Evolutionary conservation across 1,140 invertebrate genomes (phyloP), one percentile per base, ranked within the genome.

Genomic region (Odontomachus brunneus): DNA sequence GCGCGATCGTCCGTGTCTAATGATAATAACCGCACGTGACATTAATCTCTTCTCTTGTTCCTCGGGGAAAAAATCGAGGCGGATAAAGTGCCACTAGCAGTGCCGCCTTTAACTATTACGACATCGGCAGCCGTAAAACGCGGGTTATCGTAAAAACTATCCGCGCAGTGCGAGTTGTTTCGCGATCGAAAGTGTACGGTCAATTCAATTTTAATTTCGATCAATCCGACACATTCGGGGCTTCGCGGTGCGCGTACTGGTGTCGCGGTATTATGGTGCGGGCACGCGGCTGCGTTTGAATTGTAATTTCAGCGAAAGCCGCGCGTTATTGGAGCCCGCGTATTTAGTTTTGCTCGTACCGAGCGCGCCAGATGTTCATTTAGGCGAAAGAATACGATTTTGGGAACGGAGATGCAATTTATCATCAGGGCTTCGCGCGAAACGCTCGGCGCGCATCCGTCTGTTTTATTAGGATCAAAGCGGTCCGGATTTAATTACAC

Each of bases 241-340:
- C 38, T 44, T 44, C 38, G 4, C 9, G 9, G 38, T 11, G 38
- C 38, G 9, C 38, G 9, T 5, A 33, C 29, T 33, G 2, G 29
- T 33, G 29, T 33, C 29, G 29, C n/a, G n/a, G n/a, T n/a, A n/a
- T n/a, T n/a, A n/a, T n/a, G n/a, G n/a, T n/a, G n/a, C n/a, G n/a
- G n/a, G n/a, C n/a, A n/a, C n/a, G n/a, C n/a, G n/a, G n/a, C n/a
- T n/a, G n/a, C n/a, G n/a, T n/a, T n/a, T n/a, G 22, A 29, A 63
- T 74, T 48, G 38, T 60, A 74, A 73, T 74, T 62, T 74, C 55
- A 48, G 72, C 33, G 17, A 48, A 74, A 74, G 12, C n/a, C 15
- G 29, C 17, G 2, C 2, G 19, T 76, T 66, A 60, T 76, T 66
- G 66, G 24, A n/a, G 15, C 67, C 67, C 12, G 22, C 3, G 14